These are phyloP conservation scores for Centrocercus urophasianus DNA, from an alignment of 2,113 vertebrate species.

Conservation along the genomic window DNA sequence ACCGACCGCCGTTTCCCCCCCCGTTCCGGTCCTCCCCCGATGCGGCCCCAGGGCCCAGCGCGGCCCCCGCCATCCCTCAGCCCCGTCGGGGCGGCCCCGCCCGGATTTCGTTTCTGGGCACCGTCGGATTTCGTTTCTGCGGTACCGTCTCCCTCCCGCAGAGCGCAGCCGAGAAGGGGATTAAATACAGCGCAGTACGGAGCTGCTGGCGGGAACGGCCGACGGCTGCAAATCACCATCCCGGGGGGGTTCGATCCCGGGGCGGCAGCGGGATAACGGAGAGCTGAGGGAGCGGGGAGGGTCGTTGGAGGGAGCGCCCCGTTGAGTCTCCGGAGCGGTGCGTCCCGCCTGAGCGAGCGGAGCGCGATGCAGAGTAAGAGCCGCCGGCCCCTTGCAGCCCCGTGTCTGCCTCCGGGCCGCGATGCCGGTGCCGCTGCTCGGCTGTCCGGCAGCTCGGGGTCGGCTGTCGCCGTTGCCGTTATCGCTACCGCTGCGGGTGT, in stretches of 20 bases:
- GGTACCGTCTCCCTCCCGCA: neutral
- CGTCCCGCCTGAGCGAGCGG: neutral
- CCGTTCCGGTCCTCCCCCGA: no score
- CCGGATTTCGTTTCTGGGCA: neutral
- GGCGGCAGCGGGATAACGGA: neutral
- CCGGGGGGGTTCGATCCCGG: neutral
- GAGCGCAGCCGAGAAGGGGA: neutral
- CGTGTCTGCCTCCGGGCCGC: neutral
- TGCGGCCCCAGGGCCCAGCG: no score
- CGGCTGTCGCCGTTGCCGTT: neutral
- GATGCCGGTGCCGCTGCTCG: neutral
- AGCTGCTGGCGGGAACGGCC: neutral
- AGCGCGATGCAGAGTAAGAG: conserved; percentile 52
- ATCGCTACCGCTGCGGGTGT: rapidly evolving
- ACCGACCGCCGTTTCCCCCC: no score
- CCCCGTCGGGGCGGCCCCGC: neutral
- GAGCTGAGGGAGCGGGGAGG: no score
- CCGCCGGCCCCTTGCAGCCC: neutral
- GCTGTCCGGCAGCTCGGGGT: neutral
- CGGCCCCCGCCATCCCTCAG: neutral
- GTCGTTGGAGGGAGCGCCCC: neutral
- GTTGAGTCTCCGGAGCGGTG: neutral
- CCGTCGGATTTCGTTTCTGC: neutral
- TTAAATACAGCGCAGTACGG: neutral
- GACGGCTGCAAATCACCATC: conserved; percentile 16